Conservation (phyloP, 2,113 vertebrate species). For the Nothocercus nigrocapillus region DNA sequence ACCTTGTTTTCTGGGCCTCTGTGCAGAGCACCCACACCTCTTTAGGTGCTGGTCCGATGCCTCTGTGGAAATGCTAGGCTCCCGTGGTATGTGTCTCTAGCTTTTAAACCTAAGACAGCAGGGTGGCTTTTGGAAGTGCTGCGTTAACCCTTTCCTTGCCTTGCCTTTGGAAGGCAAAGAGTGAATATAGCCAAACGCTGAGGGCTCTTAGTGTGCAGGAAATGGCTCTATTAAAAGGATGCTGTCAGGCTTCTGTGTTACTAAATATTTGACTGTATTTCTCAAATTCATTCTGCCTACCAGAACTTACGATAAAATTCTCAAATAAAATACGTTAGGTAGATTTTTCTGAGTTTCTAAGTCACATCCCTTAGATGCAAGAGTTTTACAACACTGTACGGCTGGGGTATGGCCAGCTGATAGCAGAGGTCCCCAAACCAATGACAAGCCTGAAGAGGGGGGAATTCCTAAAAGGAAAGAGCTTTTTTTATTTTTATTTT, state of each 20-base stretch:
- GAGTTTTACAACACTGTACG: background rate
- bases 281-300: background rate
- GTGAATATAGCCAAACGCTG: background rate
- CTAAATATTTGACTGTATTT: background rate
- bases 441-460: background rate
- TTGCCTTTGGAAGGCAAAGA: slow-evolving; percentile 17
- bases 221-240: slow-evolving; percentile 14
- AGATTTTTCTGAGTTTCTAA: background rate
- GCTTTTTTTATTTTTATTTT: background rate
- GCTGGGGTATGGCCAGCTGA: background rate
- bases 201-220: background rate
- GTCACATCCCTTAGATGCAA: background rate
- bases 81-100: slow-evolving; percentile 76
- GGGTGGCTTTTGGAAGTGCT: slow-evolving; percentile 69
- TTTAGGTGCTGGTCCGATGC: slow-evolving; percentile 78
- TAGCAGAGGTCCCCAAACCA: background rate
- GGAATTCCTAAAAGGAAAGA: background rate
- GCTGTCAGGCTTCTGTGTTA: slow-evolving; percentile 1
- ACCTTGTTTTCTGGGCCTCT: slow-evolving; percentile 79
- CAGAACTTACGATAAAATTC: background rate
- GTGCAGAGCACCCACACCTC: slow-evolving; percentile 75
- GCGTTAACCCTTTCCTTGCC: slow-evolving; percentile 80
- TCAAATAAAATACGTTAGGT: background rate
- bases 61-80: slow-evolving; percentile 80
- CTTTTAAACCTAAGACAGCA: slow-evolving; percentile 70